Conservation (phyloP, 64 coral and sea anemone species). For the Dendrophyllia cribrosa region DNA sequence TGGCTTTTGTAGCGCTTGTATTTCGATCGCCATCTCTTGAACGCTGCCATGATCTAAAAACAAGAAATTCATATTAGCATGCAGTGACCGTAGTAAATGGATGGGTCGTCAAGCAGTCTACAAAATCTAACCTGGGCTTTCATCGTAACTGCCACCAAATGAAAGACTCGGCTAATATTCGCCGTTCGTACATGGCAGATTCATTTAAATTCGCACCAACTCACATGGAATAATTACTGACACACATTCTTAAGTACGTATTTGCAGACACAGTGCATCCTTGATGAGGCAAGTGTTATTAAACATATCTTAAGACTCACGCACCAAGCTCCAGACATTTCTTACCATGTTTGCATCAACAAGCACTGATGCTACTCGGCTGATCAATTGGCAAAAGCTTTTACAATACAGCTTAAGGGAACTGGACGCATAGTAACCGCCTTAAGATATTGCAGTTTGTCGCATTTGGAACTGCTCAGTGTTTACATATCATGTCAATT, state of each 20-base stretch:
- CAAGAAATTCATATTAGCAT: background rate
- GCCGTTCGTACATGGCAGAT: background rate
- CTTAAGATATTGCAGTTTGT: too few species aligned
- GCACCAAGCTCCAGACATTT: too few species aligned
- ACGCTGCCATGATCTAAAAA: constrained; percentile 89
- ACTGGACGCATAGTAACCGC: too few species aligned
- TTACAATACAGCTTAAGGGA: too few species aligned
- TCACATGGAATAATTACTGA: background rate
- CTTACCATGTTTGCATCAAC: too few species aligned
- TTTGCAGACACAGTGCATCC: too few species aligned
- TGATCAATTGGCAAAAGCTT: too few species aligned
- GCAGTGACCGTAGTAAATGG: too few species aligned
- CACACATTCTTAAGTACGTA: too few species aligned
- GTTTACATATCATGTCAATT: background rate
- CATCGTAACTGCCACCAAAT: background rate
- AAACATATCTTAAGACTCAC: too few species aligned
- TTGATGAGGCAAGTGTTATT: too few species aligned
- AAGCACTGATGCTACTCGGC: too few species aligned
- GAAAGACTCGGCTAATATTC: background rate
- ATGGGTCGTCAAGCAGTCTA: background rate
- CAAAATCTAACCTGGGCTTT: background rate
- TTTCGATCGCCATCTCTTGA: constrained; percentile 88
- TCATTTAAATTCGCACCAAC: background rate
- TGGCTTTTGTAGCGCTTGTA: constrained; percentile 92
- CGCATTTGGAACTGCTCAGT: background rate